These are phyloP conservation scores for Prietella phreatophila DNA, from an alignment of 2,113 vertebrate genomes.

Conservation along the genomic window DNA sequence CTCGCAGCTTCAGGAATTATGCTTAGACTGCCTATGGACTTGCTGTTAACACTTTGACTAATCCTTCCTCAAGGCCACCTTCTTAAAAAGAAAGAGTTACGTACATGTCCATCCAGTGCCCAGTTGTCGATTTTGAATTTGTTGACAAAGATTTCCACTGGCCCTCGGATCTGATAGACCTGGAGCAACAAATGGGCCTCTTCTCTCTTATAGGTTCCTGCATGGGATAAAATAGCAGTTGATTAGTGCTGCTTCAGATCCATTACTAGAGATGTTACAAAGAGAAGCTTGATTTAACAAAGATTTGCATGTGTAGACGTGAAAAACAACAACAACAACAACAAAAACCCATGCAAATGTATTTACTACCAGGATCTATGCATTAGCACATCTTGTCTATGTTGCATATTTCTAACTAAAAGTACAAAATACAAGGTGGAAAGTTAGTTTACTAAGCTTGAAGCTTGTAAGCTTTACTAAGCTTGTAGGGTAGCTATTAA, in stretches of 20 bases:
- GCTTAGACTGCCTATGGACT: not conserved
- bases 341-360: not conserved
- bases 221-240: conserved; percentile 13
- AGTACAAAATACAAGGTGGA: not conserved
- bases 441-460: not conserved
- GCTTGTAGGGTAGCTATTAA: not conserved
- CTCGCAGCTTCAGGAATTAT: not conserved
- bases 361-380: not conserved
- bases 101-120: conserved; percentile 94
- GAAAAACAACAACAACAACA: not conserved
- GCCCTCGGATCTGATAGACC: conserved; percentile 88
- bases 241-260: not conserved
- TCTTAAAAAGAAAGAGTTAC: conserved; percentile 55
- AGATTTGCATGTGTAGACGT: not conserved
- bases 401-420: not conserved
- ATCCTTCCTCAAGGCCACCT: not conserved
- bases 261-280: not conserved
- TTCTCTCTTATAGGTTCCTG: conserved; percentile 90
- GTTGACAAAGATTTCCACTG: conserved; percentile 88
- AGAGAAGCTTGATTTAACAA: not conserved
- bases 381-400: not conserved
- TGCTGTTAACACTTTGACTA: not conserved
- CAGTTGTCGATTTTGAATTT: conserved; percentile 95
- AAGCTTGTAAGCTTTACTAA: not conserved
- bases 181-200: conserved; percentile 94